These are phyloP conservation scores for Eurytoma adleriae DNA, from an alignment of 2,888 invertebrate genomes.

Conservation along the genomic window DNA sequence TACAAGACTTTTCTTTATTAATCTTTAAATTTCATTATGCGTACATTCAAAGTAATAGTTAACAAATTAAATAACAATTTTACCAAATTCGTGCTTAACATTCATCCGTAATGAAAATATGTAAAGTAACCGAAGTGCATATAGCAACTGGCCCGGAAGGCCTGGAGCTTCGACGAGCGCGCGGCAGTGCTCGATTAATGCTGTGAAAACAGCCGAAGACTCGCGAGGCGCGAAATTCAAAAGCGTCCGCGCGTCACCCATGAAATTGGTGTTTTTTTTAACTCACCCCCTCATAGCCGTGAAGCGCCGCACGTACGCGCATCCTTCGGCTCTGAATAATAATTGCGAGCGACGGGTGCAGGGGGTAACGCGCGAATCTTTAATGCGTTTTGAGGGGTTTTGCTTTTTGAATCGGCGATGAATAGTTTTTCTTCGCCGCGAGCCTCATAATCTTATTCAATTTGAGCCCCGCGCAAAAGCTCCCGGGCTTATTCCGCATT, in stretches of 20 bases:
- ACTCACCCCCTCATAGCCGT: not conserved
- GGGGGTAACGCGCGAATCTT: slow-evolving; percentile 25
- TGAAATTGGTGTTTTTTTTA: slow-evolving; percentile 45
- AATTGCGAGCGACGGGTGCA: not conserved
- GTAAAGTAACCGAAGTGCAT: not conserved
- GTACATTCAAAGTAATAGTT: too few species aligned
- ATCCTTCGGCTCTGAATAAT: slow-evolving; percentile 36
- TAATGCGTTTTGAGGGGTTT: slow-evolving; percentile 28
- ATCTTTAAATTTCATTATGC: too few species aligned
- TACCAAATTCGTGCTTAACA: not conserved
- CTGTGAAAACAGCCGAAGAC: slow-evolving; percentile 65
- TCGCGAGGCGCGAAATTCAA: slow-evolving; percentile 36
- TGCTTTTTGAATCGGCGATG: slow-evolving; percentile 26
- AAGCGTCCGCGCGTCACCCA: slow-evolving; percentile 21
- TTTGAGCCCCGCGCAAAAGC: slow-evolving; percentile 37
- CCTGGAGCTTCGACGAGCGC: not conserved
- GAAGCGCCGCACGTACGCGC: too few species aligned
- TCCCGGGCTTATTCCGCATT: slow-evolving; percentile 57
- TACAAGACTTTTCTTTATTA: too few species aligned
- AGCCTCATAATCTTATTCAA: slow-evolving; percentile 48
- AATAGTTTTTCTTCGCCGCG: slow-evolving; percentile 13
- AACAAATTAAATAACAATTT: too few species aligned
- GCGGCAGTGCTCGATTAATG: slow-evolving; percentile 62
- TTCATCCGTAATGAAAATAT: not conserved
- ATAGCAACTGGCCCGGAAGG: not conserved